Conservation (phyloP, 1,140 invertebrate genomes). For the Teleogryllus occipitalis region DNA sequence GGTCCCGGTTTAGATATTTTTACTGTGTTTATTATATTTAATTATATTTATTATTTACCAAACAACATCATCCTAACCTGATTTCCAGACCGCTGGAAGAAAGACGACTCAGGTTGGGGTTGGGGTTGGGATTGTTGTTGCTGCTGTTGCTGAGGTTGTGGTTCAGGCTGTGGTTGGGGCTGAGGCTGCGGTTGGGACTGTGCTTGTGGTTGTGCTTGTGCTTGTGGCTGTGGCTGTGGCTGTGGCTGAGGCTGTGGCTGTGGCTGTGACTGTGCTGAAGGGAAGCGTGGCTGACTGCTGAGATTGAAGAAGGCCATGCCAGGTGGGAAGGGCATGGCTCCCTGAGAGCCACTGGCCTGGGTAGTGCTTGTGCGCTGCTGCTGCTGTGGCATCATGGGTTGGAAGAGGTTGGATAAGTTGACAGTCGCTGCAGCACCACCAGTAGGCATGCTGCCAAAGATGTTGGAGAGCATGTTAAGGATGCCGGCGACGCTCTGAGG, state of each 20-base stretch:
- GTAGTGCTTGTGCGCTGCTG: background rate
- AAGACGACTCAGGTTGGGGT: background rate
- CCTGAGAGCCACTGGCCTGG: background rate
- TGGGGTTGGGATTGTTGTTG: background rate
- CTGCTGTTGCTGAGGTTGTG: background rate
- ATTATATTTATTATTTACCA: too few species aligned
- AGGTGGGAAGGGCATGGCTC: background rate
- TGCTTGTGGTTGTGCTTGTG: background rate
- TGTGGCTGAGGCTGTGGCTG: background rate
- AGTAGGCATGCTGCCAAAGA: background rate
- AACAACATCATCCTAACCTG: background rate
- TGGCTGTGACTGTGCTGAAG: background rate
- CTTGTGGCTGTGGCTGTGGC: background rate
- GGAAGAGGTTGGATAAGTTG: background rate
- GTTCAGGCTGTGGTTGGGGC: background rate
- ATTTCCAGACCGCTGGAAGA: background rate
- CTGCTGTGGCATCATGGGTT: conserved; percentile 7
- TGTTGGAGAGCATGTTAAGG: background rate
- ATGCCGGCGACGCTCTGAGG: background rate
- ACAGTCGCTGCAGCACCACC: background rate
- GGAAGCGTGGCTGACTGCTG: background rate
- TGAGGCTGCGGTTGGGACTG: background rate
- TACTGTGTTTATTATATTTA: too few species aligned
- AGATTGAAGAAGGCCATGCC: background rate
- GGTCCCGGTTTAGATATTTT: too few species aligned